phyloP scores from a whole-genome alignment of 2,888 invertebrate genomes.

The Folsomia candida region DNA sequence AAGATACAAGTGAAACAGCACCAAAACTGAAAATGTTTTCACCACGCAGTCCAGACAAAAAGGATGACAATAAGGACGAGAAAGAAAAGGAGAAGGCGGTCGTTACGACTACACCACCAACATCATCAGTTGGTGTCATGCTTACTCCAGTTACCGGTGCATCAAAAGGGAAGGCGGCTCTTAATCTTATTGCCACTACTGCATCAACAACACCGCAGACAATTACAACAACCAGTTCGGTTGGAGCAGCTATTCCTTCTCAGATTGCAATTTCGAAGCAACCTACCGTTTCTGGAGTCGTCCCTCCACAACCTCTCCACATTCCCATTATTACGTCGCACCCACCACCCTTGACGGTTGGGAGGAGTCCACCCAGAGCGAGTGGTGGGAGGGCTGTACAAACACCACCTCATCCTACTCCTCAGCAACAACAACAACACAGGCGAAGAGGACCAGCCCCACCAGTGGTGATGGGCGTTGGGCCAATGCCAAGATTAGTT shows the following conservation, averaged over 20 bases:
- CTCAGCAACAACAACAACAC: too few species aligned
- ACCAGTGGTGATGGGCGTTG: too few species aligned
- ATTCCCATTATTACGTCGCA: too few species aligned
- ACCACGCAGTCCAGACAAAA: conserved; percentile 45
- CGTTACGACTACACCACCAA: neutral
- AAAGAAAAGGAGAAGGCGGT: neutral
- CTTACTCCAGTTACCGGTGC: conserved; percentile 10
- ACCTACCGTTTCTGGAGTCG: neutral
- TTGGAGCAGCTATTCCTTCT: neutral
- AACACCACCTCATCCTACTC: too few species aligned
- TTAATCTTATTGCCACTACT: neutral
- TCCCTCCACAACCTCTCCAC: neutral
- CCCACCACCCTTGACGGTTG: too few species aligned
- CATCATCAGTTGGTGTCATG: neutral
- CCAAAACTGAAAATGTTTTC: conserved; percentile 48
- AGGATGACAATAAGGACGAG: too few species aligned
- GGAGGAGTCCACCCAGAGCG: too few species aligned
- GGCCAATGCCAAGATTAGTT: too few species aligned
- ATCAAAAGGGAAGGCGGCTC: neutral
- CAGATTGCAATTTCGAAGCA: neutral
- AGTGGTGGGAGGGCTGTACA: too few species aligned
- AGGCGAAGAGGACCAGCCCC: too few species aligned
- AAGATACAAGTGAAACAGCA: conserved; percentile 42
- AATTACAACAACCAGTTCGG: neutral
- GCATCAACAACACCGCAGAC: neutral